A percentile compares a stretch with the other conserved stretches of the same genome.
These are phyloP conservation scores for Otus sunia DNA, from an alignment of 2,113 vertebrate genomes.

Conservation along the genomic window DNA sequence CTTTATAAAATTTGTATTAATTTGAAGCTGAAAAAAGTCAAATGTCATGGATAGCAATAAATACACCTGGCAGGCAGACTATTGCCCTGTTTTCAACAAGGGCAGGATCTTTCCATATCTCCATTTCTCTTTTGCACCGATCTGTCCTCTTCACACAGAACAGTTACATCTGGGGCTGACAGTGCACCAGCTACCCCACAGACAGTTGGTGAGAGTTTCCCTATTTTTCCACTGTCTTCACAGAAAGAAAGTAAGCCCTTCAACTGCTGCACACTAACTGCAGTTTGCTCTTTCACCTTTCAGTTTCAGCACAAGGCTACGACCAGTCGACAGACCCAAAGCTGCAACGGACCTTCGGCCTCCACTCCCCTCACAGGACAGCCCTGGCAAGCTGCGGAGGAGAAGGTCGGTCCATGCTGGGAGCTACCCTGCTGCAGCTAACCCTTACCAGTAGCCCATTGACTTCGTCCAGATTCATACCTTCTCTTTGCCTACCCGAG, in stretches of 20 bases:
- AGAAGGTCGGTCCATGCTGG: not conserved
- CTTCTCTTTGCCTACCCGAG: not conserved
- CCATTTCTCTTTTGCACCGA: not conserved
- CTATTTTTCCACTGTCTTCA: not conserved
- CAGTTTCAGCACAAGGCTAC: not conserved
- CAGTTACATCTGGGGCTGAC: not conserved
- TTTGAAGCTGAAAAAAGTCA: not conserved
- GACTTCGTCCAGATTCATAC: not conserved
- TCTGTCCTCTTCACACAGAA: not conserved
- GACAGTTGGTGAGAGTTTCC: rapidly evolving
- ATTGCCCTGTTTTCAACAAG: not conserved
- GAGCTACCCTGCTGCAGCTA: not conserved
- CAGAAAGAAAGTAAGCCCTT: not conserved
- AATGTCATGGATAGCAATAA: not conserved
- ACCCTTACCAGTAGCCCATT: not conserved
- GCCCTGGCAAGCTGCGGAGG: not conserved
- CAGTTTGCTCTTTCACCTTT: not conserved
- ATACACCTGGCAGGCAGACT: not conserved
- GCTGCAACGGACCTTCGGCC: not conserved
- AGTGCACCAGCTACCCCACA: not conserved
- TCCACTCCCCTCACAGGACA: not conserved
- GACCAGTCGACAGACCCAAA: not conserved
- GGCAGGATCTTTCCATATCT: not conserved
- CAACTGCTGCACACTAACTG: not conserved
- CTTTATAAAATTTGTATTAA: not conserved